Percentiles rank a stretch among this genome's conserved stretches.
Evolutionary conservation across 2,113 vertebrate genomes (phyloP).

Genomic region (Triplophysa siluroides): DNA sequence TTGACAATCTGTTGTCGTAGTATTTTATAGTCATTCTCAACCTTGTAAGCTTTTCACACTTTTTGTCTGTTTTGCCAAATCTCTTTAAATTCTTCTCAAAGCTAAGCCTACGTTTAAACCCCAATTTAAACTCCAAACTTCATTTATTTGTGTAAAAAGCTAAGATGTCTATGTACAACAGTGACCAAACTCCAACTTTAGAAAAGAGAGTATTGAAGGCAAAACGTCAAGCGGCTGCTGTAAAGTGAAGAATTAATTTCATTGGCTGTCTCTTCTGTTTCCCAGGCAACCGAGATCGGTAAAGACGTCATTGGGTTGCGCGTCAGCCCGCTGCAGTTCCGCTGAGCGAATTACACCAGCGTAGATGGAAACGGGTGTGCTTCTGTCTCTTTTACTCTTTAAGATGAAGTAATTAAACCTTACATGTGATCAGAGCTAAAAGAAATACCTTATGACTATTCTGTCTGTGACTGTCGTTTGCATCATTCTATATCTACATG

Average conservation of each 20-base stretch:
- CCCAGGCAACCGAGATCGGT: slow-evolving; percentile 91
- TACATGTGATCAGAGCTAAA: not conserved
- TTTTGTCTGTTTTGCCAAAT: too few species aligned
- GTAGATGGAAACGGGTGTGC: not conserved
- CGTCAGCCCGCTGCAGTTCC: slow-evolving; percentile 96
- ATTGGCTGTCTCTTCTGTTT: slow-evolving; percentile 25
- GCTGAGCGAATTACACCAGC: slow-evolving; percentile 67
- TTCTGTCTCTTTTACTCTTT: slow-evolving; percentile 5
- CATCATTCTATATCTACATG: not conserved
- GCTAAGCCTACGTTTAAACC: too few species aligned
- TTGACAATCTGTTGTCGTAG: too few species aligned
- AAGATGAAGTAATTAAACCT: not conserved
- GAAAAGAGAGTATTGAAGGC: not conserved
- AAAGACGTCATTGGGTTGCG: slow-evolving; percentile 94
- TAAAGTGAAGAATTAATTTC: not conserved
- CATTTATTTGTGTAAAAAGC: too few species aligned
- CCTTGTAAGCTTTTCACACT: too few species aligned
- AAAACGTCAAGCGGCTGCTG: not conserved
- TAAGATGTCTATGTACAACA: not conserved
- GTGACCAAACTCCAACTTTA: too few species aligned
- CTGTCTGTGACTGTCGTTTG: not conserved
- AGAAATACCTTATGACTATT: not conserved
- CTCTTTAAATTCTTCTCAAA: too few species aligned
- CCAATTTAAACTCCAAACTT: too few species aligned
- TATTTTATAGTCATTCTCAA: too few species aligned